Base-by-base conservation (phyloP, 2,797 vertebrate genomes). In the Lagocephalus sceleratus region DNA sequence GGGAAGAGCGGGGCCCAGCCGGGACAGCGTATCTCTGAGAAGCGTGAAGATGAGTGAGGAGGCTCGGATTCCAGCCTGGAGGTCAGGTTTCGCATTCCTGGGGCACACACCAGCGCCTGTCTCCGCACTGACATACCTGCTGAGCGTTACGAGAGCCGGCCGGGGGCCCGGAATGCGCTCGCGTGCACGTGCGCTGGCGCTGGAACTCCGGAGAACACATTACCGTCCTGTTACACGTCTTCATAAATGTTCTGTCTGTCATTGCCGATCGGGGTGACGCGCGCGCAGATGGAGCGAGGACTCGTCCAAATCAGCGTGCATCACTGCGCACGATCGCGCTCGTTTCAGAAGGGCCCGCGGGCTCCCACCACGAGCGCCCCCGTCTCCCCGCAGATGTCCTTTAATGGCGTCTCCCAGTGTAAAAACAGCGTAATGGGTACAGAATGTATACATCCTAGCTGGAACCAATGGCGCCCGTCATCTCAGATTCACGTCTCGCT, bases 61-160 rank as follows among this genome's bases (percentile, higher is more conserved):
- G 79, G 82, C 79, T 90, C 78, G 66, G 70, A 86, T 89, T 86
- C 84, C 82, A 79, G 73, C 65, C 71, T 58, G 72, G 78, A 83
- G 88, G 87, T 91, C 87, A 85, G 79, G 81, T 91, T 91, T 89
- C 87, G 68, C 90, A 91, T 92, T 92, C 90, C 88, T 85, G 83
- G 84, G 86, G 75, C 74, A 82, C 82, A 81, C 83, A 87, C 84
- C 82, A 79, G 64, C 60, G 83, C 81, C 81, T 83, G 88, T 86
- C 81, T 88, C 79, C 79, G 79, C 55, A 60, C 81, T 79, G 74
- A 83, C 82, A 87, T 89, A 87, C 87, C 85, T 89, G 87, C 80
- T 72, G 77, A 79, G 76, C 69, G 84, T 71, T n/a, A 70, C 75
- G 82, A 71, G 63, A 69, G 79, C 79, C 75, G 75, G 68, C 52